A percentile compares a stretch with the other conserved stretches of the same genome.
Conservation (phyloP, 2,113 vertebrate genomes). For the Struthio camelus region DNA sequence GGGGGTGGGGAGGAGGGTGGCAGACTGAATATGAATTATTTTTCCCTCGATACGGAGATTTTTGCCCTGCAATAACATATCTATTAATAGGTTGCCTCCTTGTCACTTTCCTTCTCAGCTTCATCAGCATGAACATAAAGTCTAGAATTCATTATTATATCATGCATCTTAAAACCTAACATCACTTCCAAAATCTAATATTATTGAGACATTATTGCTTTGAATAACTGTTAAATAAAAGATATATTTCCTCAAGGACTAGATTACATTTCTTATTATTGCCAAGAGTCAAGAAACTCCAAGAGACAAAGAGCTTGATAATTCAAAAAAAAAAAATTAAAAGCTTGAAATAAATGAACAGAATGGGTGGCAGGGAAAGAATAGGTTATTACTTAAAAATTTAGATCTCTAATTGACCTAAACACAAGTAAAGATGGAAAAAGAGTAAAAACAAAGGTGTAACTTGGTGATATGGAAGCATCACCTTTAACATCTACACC, state of each 20-base stretch:
- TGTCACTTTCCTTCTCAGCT: background rate
- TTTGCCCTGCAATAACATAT: background rate
- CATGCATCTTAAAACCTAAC: background rate
- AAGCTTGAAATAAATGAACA: background rate
- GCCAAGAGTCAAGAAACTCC: too few species aligned
- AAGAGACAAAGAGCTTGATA: background rate
- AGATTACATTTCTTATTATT: too few species aligned
- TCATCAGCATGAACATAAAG: background rate
- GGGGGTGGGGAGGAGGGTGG: background rate
- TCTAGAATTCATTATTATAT: background rate
- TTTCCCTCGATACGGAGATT: background rate
- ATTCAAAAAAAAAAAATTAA: background rate
- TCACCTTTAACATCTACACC: background rate
- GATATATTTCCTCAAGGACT: background rate
- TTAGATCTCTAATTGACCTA: background rate
- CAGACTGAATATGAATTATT: background rate
- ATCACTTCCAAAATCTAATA: background rate
- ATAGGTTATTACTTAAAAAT: background rate
- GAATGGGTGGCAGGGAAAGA: background rate
- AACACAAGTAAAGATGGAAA: background rate
- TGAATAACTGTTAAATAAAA: background rate
- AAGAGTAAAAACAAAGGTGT: background rate
- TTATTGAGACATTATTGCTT: background rate
- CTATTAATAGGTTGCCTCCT: background rate
- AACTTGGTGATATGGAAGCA: background rate